Base-by-base conservation (phyloP, 2,797 vertebrate genomes). In the Emydoidea blandingii region DNA sequence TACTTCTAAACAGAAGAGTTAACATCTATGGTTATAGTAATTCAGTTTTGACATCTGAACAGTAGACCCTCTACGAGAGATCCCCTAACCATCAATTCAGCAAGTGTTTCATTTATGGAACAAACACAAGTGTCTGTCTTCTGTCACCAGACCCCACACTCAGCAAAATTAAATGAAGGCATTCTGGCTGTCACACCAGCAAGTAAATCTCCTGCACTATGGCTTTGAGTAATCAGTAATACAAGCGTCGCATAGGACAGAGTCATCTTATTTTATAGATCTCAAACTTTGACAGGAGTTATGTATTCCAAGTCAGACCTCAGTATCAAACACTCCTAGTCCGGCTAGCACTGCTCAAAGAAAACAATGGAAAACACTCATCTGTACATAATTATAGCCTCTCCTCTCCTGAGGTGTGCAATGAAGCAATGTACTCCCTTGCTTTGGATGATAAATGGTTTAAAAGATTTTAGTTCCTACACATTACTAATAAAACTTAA, bases 381-480 rank as follows among this genome's bases (percentile, higher is more conserved):
- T 68, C n/a, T 37, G 18, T 21, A 68, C n/a, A 68, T 68, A 72
- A 72, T 72, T n/a, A 68, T 68, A 72, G 19, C 37, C 68, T 72
- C 21, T 41, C 37, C 68, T 41, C 37, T 41, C n/a, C 11, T 37
- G 37, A 41, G 37, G 19, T 41, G n/a, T 41, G 10, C 5, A 23
- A 23, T 41, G 21, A 72, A 41, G 19, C 53, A 0, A 0, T 0
- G 0, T 41, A 85, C 19, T 2, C 25, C 34, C 87, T 19, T 18
- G 85, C 12, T 93, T 80, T 2, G 52, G 89, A 21, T 52, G 44
- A 19, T 49, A 15, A 1, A 1, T 5, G 5, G 52, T 79, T 15
- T 57, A 81, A 83, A n/a, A 91, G 83, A 2, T 79, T 50, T 7
- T 21, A 15, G 16, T 34, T 50, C 57, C n/a, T 41, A 44, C 16